These are phyloP conservation scores for Periplaneta americana DNA, from an alignment of 1,140 invertebrate genomes.

Conservation along the genomic window DNA sequence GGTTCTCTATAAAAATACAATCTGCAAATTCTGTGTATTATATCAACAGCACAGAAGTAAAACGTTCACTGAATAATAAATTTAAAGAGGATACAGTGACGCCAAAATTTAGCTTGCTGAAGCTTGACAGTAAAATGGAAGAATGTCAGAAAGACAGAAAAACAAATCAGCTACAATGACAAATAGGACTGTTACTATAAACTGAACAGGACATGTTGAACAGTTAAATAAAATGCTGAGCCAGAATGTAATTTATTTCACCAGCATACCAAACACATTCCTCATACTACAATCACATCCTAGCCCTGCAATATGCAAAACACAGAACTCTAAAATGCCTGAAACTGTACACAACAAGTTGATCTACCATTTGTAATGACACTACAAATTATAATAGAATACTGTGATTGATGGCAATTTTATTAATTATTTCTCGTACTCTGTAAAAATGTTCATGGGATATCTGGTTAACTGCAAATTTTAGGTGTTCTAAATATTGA, in stretches of 20 bases:
- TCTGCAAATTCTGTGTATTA: no score
- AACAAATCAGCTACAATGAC: background rate
- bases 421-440: no score
- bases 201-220: background rate
- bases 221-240: background rate
- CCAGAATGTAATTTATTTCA: background rate
- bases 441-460: background rate
- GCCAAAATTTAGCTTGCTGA: no score
- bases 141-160: no score
- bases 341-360: background rate
- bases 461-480: background rate
- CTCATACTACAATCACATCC: background rate
- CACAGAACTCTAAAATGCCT: background rate
- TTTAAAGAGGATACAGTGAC: no score
- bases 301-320: background rate
- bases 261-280: background rate
- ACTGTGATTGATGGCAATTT: background rate
- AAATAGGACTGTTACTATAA: background rate
- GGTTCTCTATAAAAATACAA: no score
- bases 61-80: no score
- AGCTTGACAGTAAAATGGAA: no score
- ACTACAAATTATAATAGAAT: background rate
- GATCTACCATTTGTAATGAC: background rate
- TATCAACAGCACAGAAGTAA: no score
- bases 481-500: background rate